Evolutionary conservation across 2,113 vertebrate genomes (phyloP).

Genomic region (Pardalotus punctatus): DNA sequence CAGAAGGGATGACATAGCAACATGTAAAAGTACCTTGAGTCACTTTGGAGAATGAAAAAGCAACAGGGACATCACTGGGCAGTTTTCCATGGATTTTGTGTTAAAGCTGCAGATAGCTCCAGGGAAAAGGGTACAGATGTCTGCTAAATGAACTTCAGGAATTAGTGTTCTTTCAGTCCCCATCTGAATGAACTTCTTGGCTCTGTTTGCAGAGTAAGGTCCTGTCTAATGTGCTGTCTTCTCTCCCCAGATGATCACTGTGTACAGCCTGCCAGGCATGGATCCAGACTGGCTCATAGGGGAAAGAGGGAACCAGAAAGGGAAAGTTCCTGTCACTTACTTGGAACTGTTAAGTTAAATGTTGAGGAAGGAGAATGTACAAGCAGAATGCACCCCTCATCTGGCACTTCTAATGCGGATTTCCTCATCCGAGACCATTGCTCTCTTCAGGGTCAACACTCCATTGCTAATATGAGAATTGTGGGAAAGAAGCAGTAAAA

Average conservation of each 20-base stretch:
- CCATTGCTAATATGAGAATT: background rate
- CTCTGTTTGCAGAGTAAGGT: background rate
- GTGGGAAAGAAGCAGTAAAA: background rate
- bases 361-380: background rate
- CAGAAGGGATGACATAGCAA: background rate
- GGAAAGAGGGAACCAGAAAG: slow-evolving; percentile 91
- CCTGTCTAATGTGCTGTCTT: background rate
- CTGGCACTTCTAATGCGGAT: slow-evolving; percentile 28
- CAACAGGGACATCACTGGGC: background rate
- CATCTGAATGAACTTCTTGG: background rate
- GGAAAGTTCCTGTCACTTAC: slow-evolving; percentile 96
- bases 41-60: background rate
- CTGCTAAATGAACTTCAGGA: background rate
- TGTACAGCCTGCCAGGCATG: slow-evolving; percentile 96
- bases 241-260: slow-evolving; percentile 86
- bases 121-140: background rate
- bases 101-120: background rate
- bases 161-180: background rate
- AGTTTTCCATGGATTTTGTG: background rate
- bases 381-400: slow-evolving; percentile 36
- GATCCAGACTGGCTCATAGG: slow-evolving; percentile 96
- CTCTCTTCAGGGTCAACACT: slow-evolving; percentile 27
- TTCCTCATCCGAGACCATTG: slow-evolving; percentile 41
- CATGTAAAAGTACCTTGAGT: background rate
- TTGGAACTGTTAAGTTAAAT: slow-evolving; percentile 93